Evolutionary conservation across 2,888 invertebrate genomes (phyloP).

Genomic region (Dynastes grantii): DNA sequence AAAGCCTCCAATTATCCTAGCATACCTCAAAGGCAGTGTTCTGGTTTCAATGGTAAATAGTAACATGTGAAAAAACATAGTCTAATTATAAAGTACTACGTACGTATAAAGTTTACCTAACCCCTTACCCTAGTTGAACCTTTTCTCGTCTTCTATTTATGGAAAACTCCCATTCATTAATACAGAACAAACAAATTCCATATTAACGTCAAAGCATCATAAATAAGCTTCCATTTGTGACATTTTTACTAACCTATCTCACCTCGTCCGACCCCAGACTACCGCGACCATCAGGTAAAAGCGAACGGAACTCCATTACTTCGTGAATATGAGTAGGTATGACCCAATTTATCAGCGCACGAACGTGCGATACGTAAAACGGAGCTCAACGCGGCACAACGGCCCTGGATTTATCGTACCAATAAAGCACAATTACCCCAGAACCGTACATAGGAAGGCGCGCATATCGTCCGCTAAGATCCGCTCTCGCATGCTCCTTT

Average conservation of each 20-base stretch:
- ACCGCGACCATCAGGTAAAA: not conserved
- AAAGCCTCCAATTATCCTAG: too few relatives aligned
- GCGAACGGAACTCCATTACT: constrained; percentile 11
- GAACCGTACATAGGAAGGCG: constrained; percentile 50
- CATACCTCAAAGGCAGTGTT: too few relatives aligned
- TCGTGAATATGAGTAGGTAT: constrained; percentile 49
- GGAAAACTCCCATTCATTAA: too few relatives aligned
- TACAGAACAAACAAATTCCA: too few relatives aligned
- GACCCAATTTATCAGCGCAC: constrained; percentile 50
- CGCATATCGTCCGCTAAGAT: constrained; percentile 48
- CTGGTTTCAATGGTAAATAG: too few relatives aligned
- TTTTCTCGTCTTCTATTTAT: too few relatives aligned
- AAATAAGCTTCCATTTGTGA: too few relatives aligned
- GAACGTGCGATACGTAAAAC: constrained; percentile 9
- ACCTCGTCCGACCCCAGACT: not conserved
- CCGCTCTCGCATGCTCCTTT: constrained; percentile 49
- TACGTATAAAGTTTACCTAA: too few relatives aligned
- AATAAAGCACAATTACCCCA: constrained; percentile 55
- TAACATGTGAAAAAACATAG: too few relatives aligned
- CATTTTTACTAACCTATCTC: not conserved
- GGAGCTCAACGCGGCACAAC: not conserved
- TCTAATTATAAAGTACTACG: too few relatives aligned
- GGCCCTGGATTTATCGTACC: constrained; percentile 53
- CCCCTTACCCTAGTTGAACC: too few relatives aligned
- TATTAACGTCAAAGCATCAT: too few relatives aligned